Evolutionary conservation across 2,797 vertebrate genomes (phyloP).

Genomic region (Sparus aurata): DNA sequence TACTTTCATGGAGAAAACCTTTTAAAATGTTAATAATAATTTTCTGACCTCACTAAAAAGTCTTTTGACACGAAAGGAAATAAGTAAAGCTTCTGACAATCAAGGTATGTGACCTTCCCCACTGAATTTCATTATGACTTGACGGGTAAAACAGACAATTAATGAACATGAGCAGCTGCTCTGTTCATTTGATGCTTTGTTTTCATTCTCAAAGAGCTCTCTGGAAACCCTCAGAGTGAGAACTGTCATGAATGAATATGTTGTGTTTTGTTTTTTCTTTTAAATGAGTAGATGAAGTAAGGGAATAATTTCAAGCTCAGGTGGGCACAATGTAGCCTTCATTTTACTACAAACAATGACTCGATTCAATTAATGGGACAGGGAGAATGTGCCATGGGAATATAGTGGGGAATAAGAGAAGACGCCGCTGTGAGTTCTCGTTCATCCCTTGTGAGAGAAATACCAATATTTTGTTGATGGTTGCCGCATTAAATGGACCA

Average conservation of each 20-base stretch:
- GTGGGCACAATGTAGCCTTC: constrained; percentile 18
- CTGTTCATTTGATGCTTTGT: constrained; percentile 1
- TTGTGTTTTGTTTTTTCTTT: constrained; percentile 19
- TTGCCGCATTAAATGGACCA: background rate
- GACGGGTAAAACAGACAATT: constrained; percentile 1
- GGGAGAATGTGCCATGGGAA: constrained; percentile 1
- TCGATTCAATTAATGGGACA: constrained; percentile 32
- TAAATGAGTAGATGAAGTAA: constrained; percentile 25
- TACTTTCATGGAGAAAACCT: background rate
- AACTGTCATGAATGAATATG: constrained; percentile 7
- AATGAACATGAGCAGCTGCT: constrained; percentile 11
- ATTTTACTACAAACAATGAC: constrained; percentile 33
- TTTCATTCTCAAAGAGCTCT: background rate
- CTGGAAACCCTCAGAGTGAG: background rate
- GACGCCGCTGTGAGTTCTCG: background rate
- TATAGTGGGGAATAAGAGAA: background rate
- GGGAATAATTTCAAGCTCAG: constrained; percentile 39
- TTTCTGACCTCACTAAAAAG: background rate
- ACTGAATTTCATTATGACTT: constrained; percentile 4
- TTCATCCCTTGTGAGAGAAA: background rate
- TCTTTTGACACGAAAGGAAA: background rate
- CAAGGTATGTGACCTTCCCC: background rate
- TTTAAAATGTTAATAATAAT: background rate
- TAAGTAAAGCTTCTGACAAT: background rate
- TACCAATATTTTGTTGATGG: background rate